phyloP scores from a whole-genome alignment of 2,888 invertebrate genomes.

The Actias luna region DNA sequence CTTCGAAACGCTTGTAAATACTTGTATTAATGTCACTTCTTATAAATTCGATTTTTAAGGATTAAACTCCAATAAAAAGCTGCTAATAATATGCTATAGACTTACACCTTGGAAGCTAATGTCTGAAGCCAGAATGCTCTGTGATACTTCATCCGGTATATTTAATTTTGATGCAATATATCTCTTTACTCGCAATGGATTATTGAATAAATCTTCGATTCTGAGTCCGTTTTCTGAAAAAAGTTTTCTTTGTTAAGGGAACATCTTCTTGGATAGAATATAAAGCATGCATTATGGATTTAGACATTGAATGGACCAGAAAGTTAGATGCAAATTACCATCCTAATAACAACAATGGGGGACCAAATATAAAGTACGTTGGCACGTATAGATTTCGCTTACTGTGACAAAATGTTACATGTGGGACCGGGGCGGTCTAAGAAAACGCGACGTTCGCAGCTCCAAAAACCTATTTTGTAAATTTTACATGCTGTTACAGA shows the following conservation, averaged over 20 bases:
- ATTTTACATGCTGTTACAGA: too few relatives aligned
- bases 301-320: too few relatives aligned
- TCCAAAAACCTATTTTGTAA: too few relatives aligned
- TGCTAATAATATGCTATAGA: constrained; percentile 30
- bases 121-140: constrained; percentile 69
- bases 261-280: background rate
- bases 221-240: constrained; percentile 77
- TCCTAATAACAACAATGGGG: background rate
- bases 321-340: background rate
- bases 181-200: constrained; percentile 63
- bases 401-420: too few relatives aligned
- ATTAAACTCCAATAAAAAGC: too few relatives aligned
- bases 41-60: too few relatives aligned
- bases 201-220: constrained; percentile 73
- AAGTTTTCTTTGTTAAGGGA: background rate
- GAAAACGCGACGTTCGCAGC: too few relatives aligned
- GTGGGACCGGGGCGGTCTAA: too few relatives aligned
- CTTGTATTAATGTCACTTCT: too few relatives aligned
- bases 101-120: constrained; percentile 79
- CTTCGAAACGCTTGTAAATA: too few relatives aligned
- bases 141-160: constrained; percentile 54
- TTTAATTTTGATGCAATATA: constrained; percentile 58
- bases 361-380: too few relatives aligned
- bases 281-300: background rate
- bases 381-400: too few relatives aligned